Evolutionary conservation across 2,888 invertebrate genomes (phyloP).

Genomic region (Drosophila peninsularis): DNA sequence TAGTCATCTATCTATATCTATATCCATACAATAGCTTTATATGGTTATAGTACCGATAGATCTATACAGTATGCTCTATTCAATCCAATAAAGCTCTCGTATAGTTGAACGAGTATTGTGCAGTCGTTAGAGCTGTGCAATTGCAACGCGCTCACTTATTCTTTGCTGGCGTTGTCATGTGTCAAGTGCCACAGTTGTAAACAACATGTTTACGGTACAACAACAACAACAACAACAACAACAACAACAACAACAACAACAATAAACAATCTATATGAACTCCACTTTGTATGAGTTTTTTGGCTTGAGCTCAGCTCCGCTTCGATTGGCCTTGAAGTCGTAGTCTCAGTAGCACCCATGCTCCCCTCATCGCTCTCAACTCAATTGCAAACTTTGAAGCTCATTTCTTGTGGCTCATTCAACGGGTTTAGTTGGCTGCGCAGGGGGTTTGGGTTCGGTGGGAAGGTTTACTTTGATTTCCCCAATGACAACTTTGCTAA

Average conservation of each 20-base stretch:
- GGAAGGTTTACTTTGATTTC: slow-evolving; percentile 41
- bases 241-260: slow-evolving; percentile 8
- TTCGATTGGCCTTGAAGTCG: slow-evolving; percentile 41
- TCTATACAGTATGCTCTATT: neutral
- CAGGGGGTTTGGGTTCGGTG: neutral
- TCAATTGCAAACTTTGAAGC: slow-evolving; percentile 1
- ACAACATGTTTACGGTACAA: slow-evolving; percentile 56
- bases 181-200: slow-evolving; percentile 67
- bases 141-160: neutral
- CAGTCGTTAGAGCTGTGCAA: neutral
- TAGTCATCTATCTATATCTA: too few species aligned
- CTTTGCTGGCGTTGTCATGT: slow-evolving; percentile 62
- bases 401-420: slow-evolving; percentile 9
- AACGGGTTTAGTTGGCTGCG: slow-evolving; percentile 7
- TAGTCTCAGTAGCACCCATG: slow-evolving; percentile 3
- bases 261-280: slow-evolving; percentile 15
- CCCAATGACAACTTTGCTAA: slow-evolving; percentile 18
- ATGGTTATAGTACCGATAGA: neutral
- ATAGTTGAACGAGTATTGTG: neutral
- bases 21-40: too few species aligned
- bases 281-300: slow-evolving; percentile 5
- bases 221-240: slow-evolving; percentile 18
- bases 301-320: slow-evolving; percentile 15
- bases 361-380: neutral
- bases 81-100: neutral